A percentile compares a stretch with the other conserved stretches of the same genome.
Conservation (phyloP, 2,888 invertebrate genomes). For the Eilema sororculum region DNA sequence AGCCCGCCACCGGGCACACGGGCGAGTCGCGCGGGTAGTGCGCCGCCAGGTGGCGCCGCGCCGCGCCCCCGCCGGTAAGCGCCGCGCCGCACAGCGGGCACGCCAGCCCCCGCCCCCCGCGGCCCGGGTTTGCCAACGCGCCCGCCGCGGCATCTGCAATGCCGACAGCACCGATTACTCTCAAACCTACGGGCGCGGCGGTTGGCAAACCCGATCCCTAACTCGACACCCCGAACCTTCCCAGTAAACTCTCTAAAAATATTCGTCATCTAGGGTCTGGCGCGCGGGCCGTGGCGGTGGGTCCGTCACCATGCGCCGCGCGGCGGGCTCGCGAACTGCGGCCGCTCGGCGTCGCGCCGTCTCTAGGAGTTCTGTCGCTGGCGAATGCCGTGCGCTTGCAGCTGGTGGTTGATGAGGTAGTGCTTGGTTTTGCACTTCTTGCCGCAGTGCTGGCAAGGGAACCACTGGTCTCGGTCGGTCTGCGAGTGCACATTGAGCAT, state of each 20-base stretch:
- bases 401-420: slow-evolving; percentile 92
- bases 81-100: slow-evolving; percentile 92
- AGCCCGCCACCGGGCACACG: slow-evolving; percentile 92
- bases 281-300: background rate
- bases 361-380: slow-evolving; percentile 89
- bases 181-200: slow-evolving; percentile 48
- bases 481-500: slow-evolving; percentile 92
- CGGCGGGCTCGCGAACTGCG: slow-evolving; percentile 55
- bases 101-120: slow-evolving; percentile 72
- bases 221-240: slow-evolving; percentile 48
- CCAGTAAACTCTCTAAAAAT: slow-evolving; percentile 76
- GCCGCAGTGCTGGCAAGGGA: slow-evolving; percentile 91
- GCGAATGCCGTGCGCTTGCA: slow-evolving; percentile 91
- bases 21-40: slow-evolving; percentile 95
- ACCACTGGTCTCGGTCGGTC: slow-evolving; percentile 90
- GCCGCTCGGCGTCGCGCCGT: slow-evolving; percentile 73
- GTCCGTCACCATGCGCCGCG: slow-evolving; percentile 54
- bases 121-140: slow-evolving; percentile 62
- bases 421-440: slow-evolving; percentile 92
- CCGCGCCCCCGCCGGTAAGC: slow-evolving; percentile 86
- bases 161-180: slow-evolving; percentile 84
- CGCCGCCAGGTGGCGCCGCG: slow-evolving; percentile 92
- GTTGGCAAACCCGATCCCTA: slow-evolving; percentile 74
- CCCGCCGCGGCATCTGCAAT: slow-evolving; percentile 87
- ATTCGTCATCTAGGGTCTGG: slow-evolving; percentile 53